Evolutionary conservation across 2,113 vertebrate species (phyloP), one percentile per base, ranked within the genome.

Genomic region (Callionymus lyra): DNA sequence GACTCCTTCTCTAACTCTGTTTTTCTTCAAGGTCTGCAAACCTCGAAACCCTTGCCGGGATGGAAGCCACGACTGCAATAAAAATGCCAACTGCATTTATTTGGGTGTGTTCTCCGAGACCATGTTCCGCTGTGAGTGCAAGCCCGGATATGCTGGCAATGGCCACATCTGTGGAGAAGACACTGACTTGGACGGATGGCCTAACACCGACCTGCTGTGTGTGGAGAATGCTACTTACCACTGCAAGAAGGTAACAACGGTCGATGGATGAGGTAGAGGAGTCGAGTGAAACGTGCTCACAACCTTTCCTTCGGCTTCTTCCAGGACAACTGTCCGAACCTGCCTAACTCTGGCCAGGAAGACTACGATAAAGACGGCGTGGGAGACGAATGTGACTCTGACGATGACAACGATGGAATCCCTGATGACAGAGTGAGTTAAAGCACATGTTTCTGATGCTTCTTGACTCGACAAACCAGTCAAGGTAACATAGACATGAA

Each of bases 321-420:
- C 44, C 52, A 99, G 95, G 95, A 99, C 73, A 99, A 99, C 50
- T 99, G 95, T 62, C 95, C 93, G 48, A 89, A 76, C 63, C 88
- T 99, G 51, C 95, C 95, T 56, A 99, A 99, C 79, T 99, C 95
- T 15, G 95, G 95, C 4, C 95, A 99, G 68, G 95, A 99, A 83
- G 95, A 99, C 76, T 89, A 98, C 4, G 95, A 99, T 83, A 96
- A 91, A 70, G 95, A 99, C 51, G 94, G 93, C 41, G 81, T 86
- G 27, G 95, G 95, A 11, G 95, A 99, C 69, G 95, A 95, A 71
- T 99, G 95, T 68, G 95, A 99, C 63, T 65, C 38, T 0, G 95
- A 99, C 42, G 95, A 99, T 47, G 95, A 99, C 45, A 93, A 98
- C 27, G 95, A 99, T 70, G 77, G 89, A 47, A 94, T 98, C 69